Base-by-base conservation (phyloP, 2,797 vertebrate species). In the Pangasius mekongensis region DNA sequence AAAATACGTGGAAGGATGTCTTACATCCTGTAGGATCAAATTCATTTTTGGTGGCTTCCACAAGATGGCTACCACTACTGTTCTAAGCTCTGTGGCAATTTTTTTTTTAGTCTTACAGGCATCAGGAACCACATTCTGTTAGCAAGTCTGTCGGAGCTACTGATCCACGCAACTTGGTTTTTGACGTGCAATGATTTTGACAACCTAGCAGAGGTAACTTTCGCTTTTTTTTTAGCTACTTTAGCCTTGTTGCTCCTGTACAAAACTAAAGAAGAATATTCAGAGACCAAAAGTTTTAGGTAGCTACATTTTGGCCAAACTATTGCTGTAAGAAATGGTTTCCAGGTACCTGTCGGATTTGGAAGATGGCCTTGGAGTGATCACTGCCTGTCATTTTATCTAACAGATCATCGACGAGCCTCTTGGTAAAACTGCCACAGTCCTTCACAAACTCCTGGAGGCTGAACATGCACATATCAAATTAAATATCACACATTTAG, bases 401-500 rank as follows among this genome's bases (percentile, higher is more conserved):
- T 92, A 99, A 94, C 83, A 99, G 95, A 83, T 97, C 97, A 27
- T 99, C 97, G 22, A 99, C 99, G 91, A 98, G 95, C 81, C 90
- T 96, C 93, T 97, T 97, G 71, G 98, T 98, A 91, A 97, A 96
- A 91, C 92, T 94, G 81, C 98, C 96, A 86, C 98, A 97, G 18
- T 97, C 97, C 92, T 98, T 99, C 84, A 98, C 98, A 90, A 99
- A 99, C 92, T 99, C 98, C 93, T 99, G 98, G 90, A 99, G 94
- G 92, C 99, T 99, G 77, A 36, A 84, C n/a, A 84, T 6, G n/a
- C 9, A 67, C 39, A 83, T 2, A 83, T 22, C 3, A 58, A 8
- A 81, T 58, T 3, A 47, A 83, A 83, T 9, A 20, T 64, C 36
- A 82, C 36, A 82, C 1, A 49, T 66, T 5, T 24, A 43, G 5